phyloP scores from a whole-genome alignment of 2,797 vertebrate genomes.

The Crenuchus spilurus region DNA sequence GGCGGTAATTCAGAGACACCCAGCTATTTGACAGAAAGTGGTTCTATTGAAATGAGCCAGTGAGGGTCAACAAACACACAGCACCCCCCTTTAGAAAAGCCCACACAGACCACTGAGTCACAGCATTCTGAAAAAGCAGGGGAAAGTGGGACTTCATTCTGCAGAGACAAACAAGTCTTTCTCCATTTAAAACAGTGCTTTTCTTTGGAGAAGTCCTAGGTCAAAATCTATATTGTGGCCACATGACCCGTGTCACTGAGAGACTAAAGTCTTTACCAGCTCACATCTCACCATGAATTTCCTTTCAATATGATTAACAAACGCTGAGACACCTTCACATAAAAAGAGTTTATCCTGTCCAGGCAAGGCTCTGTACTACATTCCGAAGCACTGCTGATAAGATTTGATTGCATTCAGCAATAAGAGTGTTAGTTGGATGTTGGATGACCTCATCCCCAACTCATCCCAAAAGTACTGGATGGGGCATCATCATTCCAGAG shows the following conservation, averaged over 20 bases:
- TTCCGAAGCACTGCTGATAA: too few relatives aligned
- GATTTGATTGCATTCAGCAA: too few relatives aligned
- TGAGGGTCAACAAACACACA: slow-evolving; percentile 36
- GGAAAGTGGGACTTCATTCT: slow-evolving; percentile 35
- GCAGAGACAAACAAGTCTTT: slow-evolving; percentile 42
- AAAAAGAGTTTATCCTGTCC: too few relatives aligned
- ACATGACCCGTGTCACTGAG: slow-evolving; percentile 48
- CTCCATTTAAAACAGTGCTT: slow-evolving; percentile 58
- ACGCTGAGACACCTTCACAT: too few relatives aligned
- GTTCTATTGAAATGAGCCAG: slow-evolving; percentile 15
- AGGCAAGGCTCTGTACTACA: too few relatives aligned
- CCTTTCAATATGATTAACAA: too few relatives aligned
- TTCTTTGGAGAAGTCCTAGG: slow-evolving; percentile 47
- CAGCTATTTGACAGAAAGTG: slow-evolving; percentile 8
- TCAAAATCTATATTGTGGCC: slow-evolving; percentile 62
- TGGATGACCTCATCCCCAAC: too few relatives aligned
- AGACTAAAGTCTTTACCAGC: not conserved
- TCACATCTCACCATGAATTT: too few relatives aligned
- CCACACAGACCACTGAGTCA: slow-evolving; percentile 24
- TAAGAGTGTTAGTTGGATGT: too few relatives aligned
- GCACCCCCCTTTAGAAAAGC: slow-evolving; percentile 16
- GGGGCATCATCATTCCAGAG: too few relatives aligned
- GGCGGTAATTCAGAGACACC: slow-evolving; percentile 42
- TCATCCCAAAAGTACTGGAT: too few relatives aligned
- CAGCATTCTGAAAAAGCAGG: slow-evolving; percentile 23